A percentile compares a stretch with the other conserved stretches of the same genome.
phyloP scores from a whole-genome alignment of 2,797 vertebrate species.

The Chrysocyon brachyurus region DNA sequence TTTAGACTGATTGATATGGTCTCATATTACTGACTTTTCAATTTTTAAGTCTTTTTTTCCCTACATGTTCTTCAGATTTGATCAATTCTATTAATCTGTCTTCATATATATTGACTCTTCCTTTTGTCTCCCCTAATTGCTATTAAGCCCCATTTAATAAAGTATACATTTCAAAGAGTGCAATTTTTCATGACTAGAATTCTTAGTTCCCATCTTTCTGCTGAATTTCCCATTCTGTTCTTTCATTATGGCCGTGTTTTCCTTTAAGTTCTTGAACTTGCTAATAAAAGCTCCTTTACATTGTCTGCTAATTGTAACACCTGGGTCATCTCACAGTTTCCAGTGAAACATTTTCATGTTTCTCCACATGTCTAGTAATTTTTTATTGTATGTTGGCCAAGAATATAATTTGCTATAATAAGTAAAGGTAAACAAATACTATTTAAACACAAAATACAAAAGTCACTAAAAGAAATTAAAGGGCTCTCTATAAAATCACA shows the following conservation, averaged over 20 bases:
- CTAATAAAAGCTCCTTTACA: slow-evolving; percentile 47
- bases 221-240: background rate
- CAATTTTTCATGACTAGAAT: background rate
- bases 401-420: slow-evolving; percentile 10
- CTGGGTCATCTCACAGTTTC: background rate
- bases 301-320: background rate
- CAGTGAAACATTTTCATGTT: background rate
- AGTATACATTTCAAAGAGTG: background rate
- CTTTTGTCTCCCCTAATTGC: background rate
- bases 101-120: background rate
- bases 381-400: background rate
- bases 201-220: slow-evolving; percentile 23
- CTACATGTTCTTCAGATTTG: background rate
- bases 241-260: background rate
- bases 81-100: background rate
- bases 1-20: background rate
- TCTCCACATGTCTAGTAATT: background rate
- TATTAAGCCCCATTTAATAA: background rate
- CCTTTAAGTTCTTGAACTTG: background rate
- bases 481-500: background rate
- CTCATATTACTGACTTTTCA: background rate
- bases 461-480: slow-evolving; percentile 8
- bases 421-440: background rate
- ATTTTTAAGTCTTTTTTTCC: background rate
- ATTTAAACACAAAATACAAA: slow-evolving; percentile 30